Evolutionary conservation across 2,888 invertebrate species (phyloP).

Genomic region (Zygothrica quintamaculata): DNA sequence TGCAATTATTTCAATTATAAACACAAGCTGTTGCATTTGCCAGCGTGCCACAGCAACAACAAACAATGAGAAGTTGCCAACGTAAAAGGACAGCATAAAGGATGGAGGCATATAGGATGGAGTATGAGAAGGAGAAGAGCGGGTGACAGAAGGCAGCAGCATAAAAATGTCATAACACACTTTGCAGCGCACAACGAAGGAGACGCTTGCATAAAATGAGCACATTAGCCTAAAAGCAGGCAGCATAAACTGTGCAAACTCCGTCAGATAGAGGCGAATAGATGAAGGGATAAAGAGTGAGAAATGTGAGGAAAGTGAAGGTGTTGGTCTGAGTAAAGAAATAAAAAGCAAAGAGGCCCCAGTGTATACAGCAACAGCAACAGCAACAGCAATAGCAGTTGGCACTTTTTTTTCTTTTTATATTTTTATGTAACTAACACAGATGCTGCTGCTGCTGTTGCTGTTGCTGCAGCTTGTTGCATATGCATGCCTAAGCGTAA

Average conservation of each 20-base stretch:
- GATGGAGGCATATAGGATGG: background rate
- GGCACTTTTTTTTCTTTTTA: too few relatives aligned
- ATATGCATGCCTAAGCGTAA: constrained; percentile 61
- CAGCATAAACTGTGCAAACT: constrained; percentile 47
- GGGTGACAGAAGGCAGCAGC: constrained; percentile 5
- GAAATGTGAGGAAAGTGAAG: constrained; percentile 16
- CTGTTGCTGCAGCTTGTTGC: constrained; percentile 55
- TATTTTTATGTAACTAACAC: constrained; percentile 43
- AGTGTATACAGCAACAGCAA: constrained; percentile 38
- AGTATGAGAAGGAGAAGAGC: constrained; percentile 16
- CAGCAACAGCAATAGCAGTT: background rate
- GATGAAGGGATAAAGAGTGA: background rate
- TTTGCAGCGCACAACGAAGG: constrained; percentile 30
- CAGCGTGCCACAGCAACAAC: constrained; percentile 45
- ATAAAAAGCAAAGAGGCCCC: constrained; percentile 42
- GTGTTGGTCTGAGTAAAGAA: constrained; percentile 50
- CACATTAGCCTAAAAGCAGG: constrained; percentile 72
- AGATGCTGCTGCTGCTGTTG: constrained; percentile 14
- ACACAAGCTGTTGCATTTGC: constrained; percentile 72
- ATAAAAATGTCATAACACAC: constrained; percentile 61
- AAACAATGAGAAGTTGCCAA: constrained; percentile 55
- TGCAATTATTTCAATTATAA: constrained; percentile 76
- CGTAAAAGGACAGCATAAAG: constrained; percentile 19
- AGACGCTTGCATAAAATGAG: constrained; percentile 60
- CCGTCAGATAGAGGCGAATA: constrained; percentile 11